Conservation (phyloP, 2,797 vertebrate species). For the Ctenopoma kingsleyae region DNA sequence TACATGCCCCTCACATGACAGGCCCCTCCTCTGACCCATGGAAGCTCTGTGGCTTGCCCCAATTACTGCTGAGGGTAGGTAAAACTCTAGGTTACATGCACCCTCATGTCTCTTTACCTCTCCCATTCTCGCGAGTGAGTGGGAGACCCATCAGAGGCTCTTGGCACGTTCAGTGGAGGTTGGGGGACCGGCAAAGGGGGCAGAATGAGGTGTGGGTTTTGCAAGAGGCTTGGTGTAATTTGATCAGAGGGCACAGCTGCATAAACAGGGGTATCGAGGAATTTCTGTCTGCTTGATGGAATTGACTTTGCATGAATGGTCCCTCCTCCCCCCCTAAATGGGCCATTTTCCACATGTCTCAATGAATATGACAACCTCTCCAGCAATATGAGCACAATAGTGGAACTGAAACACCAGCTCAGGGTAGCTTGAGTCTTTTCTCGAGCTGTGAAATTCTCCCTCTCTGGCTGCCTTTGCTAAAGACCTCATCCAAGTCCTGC, state of each 20-base stretch:
- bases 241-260: conserved; percentile 96
- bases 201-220: conserved; percentile 84
- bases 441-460: conserved; percentile 68
- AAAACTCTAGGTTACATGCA: conserved; percentile 67
- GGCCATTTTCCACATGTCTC: conserved; percentile 94
- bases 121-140: conserved; percentile 35
- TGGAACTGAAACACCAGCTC: conserved; percentile 53
- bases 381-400: conserved; percentile 51
- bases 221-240: conserved; percentile 90
- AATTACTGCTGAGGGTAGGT: conserved; percentile 70
- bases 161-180: conserved; percentile 76
- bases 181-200: conserved; percentile 79
- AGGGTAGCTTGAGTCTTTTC: conserved; percentile 61
- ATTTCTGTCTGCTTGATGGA: conserved; percentile 92
- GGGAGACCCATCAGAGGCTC: conserved; percentile 56
- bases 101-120: conserved; percentile 60
- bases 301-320: conserved; percentile 91
- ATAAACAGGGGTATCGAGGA: conserved; percentile 94
- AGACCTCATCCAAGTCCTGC: conserved; percentile 81
- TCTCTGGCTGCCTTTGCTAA: conserved; percentile 76
- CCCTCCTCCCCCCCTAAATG: conserved; percentile 77
- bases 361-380: conserved; percentile 88
- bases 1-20: conserved; percentile 86
- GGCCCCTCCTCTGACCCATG: conserved; percentile 75
- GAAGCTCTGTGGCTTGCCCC: conserved; percentile 62